Conservation (phyloP, 2,797 vertebrate species). For the Pangasius djambal region DNA sequence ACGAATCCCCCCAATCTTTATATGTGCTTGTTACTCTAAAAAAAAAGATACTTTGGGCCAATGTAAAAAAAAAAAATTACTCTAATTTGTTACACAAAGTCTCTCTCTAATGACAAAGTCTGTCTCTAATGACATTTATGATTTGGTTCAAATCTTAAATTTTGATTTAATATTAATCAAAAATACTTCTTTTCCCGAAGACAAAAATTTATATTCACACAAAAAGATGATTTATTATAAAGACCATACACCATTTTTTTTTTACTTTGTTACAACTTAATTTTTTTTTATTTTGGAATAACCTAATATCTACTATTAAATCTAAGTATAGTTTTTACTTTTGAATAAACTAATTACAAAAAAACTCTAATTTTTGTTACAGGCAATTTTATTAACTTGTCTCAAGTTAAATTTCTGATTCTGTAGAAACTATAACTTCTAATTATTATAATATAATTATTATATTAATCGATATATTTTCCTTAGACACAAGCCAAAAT, state of each 20-base stretch:
- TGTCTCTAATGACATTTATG: neutral
- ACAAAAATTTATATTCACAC: neutral
- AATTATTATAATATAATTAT: no score
- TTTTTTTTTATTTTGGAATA: neutral
- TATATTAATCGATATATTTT: no score
- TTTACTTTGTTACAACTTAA: neutral
- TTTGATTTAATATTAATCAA: neutral
- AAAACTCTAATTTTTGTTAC: neutral
- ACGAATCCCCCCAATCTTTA: neutral
- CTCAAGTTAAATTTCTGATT: neutral
- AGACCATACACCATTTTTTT: neutral
- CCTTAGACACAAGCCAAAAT: no score
- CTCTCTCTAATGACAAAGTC: neutral
- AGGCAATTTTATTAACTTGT: neutral
- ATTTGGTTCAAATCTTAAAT: neutral
- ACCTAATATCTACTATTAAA: neutral
- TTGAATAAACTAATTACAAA: neutral
- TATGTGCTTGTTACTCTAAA: neutral
- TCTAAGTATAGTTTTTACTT: neutral
- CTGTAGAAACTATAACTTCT: neutral
- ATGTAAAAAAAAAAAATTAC: neutral
- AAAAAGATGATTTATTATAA: neutral
- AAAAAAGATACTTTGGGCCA: neutral
- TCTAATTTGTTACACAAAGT: constrained; percentile 3
- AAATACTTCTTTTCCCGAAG: neutral